phyloP scores from a whole-genome alignment of 2,113 vertebrate species.

The Pseudolaguvia tuberculata region DNA sequence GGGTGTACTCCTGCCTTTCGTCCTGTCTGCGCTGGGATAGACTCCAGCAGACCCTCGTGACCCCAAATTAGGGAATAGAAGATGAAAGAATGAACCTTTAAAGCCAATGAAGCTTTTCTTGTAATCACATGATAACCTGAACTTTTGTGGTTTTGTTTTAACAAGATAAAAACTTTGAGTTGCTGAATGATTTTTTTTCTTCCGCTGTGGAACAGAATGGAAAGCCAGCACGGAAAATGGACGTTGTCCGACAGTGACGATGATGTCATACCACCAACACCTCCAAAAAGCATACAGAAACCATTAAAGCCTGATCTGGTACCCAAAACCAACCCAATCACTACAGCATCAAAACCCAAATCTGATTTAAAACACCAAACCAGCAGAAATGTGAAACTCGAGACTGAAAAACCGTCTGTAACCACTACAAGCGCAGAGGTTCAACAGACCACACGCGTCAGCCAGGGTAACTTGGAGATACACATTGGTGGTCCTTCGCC shows the following conservation, averaged over 20 bases:
- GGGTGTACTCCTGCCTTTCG: no score
- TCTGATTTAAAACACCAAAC: background rate
- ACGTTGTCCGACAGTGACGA: slow-evolving; percentile 87
- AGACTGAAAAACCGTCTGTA: slow-evolving; percentile 49
- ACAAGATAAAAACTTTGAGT: no score
- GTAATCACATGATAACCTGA: background rate
- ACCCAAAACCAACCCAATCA: slow-evolving; percentile 11
- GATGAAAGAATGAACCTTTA: background rate
- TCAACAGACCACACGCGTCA: slow-evolving; percentile 68
- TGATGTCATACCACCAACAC: slow-evolving; percentile 49
- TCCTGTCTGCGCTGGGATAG: no score
- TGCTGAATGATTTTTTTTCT: no score
- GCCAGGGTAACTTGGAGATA: slow-evolving; percentile 71
- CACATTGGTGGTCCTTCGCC: slow-evolving; percentile 48
- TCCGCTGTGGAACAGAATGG: slow-evolving; percentile 60
- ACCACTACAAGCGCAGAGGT: slow-evolving; percentile 72
- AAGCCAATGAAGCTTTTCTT: background rate
- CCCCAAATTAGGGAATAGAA: no score
- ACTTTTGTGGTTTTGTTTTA: no score
- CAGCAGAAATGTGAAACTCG: slow-evolving; percentile 47
- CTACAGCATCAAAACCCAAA: slow-evolving; percentile 28
- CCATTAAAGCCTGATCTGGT: slow-evolving; percentile 15
- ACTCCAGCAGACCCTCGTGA: no score
- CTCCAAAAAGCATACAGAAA: slow-evolving; percentile 46
- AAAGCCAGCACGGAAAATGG: slow-evolving; percentile 84